A percentile compares a stretch with the other conserved stretches of the same genome.
Conservation (phyloP, 2,113 vertebrate genomes). For the Calcarius ornatus region DNA sequence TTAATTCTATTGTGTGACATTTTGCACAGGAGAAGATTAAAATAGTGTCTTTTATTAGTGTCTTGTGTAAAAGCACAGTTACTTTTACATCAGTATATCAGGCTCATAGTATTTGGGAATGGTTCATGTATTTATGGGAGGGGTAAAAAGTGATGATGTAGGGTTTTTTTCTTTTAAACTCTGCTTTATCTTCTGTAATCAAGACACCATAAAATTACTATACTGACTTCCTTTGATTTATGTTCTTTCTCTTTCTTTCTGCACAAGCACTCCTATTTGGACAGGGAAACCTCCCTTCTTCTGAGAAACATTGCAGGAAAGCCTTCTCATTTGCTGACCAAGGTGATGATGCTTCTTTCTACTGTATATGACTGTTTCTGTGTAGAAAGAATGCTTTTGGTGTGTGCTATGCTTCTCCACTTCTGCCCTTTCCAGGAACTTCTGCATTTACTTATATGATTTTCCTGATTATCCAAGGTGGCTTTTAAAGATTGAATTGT, state of each 20-base stretch:
- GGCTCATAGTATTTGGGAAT: neutral
- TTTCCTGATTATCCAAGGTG: constrained; percentile 21
- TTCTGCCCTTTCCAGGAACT: neutral
- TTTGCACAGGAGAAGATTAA: neutral
- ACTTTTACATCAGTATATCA: neutral
- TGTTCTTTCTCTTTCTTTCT: constrained; percentile 79
- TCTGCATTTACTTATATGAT: neutral
- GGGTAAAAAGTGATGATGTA: neutral
- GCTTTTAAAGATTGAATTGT: constrained; percentile 27
- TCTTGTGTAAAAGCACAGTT: neutral
- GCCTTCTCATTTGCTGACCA: constrained; percentile 99
- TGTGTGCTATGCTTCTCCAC: neutral
- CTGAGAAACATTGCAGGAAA: constrained; percentile 99
- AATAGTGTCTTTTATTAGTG: neutral
- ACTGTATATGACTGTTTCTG: constrained; percentile 71
- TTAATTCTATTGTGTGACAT: neutral
- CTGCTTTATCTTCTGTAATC: constrained; percentile 52
- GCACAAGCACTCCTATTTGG: constrained; percentile 99
- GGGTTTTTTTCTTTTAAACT: neutral
- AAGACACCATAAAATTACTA: constrained; percentile 70
- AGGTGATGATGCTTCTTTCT: constrained; percentile 88
- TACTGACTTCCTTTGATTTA: constrained; percentile 84
- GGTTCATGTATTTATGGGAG: neutral
- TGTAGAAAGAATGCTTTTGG: constrained; percentile 62
- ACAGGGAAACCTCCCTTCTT: constrained; percentile 99